Evolutionary conservation across 2,888 invertebrate species (phyloP).

Genomic region (Lasioglossum morio): DNA sequence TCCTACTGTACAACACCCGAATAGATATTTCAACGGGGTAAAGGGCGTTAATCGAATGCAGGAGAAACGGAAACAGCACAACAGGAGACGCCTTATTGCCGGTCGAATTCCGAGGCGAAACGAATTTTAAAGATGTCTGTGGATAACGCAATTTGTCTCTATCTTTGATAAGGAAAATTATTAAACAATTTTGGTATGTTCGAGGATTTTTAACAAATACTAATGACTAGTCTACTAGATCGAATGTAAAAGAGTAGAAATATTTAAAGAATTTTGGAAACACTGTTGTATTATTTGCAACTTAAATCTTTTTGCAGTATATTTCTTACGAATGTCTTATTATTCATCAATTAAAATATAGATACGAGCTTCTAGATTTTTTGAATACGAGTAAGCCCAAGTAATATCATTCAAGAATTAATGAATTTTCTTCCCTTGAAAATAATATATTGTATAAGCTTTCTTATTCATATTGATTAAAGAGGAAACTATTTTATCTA

Average conservation of each 20-base stretch:
- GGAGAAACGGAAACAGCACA: constrained; percentile 1
- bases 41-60: constrained; percentile 38
- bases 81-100: constrained; percentile 46
- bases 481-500: background rate
- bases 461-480: background rate
- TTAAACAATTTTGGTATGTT: no score
- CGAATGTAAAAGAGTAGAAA: background rate
- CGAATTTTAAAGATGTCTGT: background rate
- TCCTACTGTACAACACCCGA: constrained; percentile 26
- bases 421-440: background rate
- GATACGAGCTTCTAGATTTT: background rate
- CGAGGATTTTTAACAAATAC: background rate
- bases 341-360: background rate
- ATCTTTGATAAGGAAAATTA: background rate
- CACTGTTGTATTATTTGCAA: background rate
- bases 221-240: background rate
- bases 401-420: background rate
- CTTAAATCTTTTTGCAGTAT: background rate
- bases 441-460: background rate
- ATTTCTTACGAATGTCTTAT: background rate
- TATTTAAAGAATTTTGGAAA: background rate
- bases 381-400: background rate
- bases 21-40: constrained; percentile 65
- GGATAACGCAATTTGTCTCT: background rate
- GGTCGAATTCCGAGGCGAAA: constrained; percentile 21